Evolutionary conservation across 2,888 invertebrate genomes (phyloP).

Genomic region (Diadromus collaris): DNA sequence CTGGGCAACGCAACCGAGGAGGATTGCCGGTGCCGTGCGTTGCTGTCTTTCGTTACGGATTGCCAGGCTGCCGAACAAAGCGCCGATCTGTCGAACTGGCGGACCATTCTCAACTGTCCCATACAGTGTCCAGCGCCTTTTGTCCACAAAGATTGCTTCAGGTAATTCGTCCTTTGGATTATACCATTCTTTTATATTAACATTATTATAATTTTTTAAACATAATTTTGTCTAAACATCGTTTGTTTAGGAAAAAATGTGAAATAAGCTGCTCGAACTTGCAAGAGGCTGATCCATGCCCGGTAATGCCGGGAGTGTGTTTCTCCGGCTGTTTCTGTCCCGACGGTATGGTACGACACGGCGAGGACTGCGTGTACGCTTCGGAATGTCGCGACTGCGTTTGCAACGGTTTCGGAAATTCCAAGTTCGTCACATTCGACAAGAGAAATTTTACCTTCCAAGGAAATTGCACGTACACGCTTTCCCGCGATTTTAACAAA

Average conservation of each 20-base stretch:
- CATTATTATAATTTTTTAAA: not conserved
- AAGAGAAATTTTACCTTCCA: slow-evolving; percentile 89
- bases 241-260: slow-evolving; percentile 81
- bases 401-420: slow-evolving; percentile 88
- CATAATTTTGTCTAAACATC: not conserved
- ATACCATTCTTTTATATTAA: not conserved
- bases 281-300: slow-evolving; percentile 83
- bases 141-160: slow-evolving; percentile 92
- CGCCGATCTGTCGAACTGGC: slow-evolving; percentile 87
- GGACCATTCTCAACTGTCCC: slow-evolving; percentile 87
- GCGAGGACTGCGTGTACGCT: slow-evolving; percentile 86
- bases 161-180: slow-evolving; percentile 78
- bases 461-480: slow-evolving; percentile 86
- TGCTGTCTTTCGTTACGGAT: slow-evolving; percentile 87
- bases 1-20: slow-evolving; percentile 78
- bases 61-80: slow-evolving; percentile 85
- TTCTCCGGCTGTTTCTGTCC: slow-evolving; percentile 94
- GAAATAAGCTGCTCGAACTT: slow-evolving; percentile 88
- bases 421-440: slow-evolving; percentile 92
- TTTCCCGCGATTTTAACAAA: slow-evolving; percentile 82
- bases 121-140: slow-evolving; percentile 88
- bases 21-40: slow-evolving; percentile 86
- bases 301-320: slow-evolving; percentile 85
- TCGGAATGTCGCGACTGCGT: slow-evolving; percentile 89
- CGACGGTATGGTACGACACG: slow-evolving; percentile 86